Percentiles rank a stretch among this genome's conserved stretches.
Conservation (phyloP, 2,113 vertebrate species). For the Oceanites oceanicus region DNA sequence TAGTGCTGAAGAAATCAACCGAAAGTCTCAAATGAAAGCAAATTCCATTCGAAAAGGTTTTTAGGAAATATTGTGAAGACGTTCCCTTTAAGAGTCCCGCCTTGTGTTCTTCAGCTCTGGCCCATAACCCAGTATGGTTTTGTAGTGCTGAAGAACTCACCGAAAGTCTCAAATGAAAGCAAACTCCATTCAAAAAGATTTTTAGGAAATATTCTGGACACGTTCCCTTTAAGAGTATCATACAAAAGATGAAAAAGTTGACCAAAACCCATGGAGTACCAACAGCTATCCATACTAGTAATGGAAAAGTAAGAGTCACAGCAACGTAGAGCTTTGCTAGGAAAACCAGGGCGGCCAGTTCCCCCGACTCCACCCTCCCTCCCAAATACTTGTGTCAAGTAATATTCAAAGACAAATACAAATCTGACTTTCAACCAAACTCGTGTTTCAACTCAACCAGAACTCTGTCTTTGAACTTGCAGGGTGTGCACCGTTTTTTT, state of each 20-base stretch:
- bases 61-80: neutral
- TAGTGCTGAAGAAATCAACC: neutral
- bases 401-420: neutral
- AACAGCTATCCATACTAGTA: neutral
- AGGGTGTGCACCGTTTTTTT: neutral
- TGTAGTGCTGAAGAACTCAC: neutral
- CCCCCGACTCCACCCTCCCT: neutral
- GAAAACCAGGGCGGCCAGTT: neutral
- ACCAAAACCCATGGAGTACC: neutral
- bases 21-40: neutral
- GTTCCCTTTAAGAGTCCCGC: neutral
- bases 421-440: neutral
- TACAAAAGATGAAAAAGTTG: neutral
- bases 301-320: neutral
- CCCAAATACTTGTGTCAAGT: neutral
- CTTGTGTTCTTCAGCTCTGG: neutral
- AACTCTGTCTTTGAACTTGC: neutral
- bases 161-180: neutral
- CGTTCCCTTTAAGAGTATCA: neutral
- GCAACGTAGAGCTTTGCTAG: neutral
- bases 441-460: neutral
- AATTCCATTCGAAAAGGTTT: neutral
- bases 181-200: neutral
- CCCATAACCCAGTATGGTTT: neutral
- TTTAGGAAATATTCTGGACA: neutral